Evolutionary conservation across 2,888 invertebrate species (phyloP).

Genomic region (Aporophyla nigra): DNA sequence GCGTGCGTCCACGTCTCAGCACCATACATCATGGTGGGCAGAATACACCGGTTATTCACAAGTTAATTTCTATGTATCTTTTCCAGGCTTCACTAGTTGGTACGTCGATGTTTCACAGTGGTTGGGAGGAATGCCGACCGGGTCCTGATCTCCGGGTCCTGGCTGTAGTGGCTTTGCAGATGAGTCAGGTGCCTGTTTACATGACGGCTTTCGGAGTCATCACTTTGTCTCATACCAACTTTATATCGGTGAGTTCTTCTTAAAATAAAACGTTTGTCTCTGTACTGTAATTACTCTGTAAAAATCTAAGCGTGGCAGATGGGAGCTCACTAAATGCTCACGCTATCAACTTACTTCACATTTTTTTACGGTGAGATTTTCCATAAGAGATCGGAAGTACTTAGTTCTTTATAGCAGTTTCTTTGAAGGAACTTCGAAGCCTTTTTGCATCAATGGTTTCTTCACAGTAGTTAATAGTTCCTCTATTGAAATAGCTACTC

Average conservation of each 20-base stretch:
- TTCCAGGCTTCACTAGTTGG: conserved; percentile 76
- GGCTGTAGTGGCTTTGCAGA: conserved; percentile 75
- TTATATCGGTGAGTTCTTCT: conserved; percentile 74
- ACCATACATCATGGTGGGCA: no score
- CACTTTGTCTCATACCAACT: conserved; percentile 76
- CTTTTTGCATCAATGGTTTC: no score
- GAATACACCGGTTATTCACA: no score
- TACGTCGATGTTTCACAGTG: conserved; percentile 77
- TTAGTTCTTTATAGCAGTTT: background rate
- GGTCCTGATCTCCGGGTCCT: conserved; percentile 68
- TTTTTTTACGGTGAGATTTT: background rate
- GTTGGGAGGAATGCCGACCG: conserved; percentile 76
- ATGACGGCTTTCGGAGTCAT: conserved; percentile 82
- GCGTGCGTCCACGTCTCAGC: no score
- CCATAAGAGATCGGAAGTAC: background rate
- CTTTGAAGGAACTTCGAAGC: background rate
- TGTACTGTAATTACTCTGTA: background rate
- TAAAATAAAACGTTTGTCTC: no score
- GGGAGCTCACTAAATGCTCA: no score
- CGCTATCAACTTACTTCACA: no score
- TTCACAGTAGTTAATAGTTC: no score
- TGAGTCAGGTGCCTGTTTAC: conserved; percentile 76
- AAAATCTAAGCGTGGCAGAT: no score
- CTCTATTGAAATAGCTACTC: no score
- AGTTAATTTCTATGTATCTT: background rate